Evolutionary conservation across 2,888 invertebrate genomes (phyloP).

Genomic region (Leptinotarsa tumamoca): DNA sequence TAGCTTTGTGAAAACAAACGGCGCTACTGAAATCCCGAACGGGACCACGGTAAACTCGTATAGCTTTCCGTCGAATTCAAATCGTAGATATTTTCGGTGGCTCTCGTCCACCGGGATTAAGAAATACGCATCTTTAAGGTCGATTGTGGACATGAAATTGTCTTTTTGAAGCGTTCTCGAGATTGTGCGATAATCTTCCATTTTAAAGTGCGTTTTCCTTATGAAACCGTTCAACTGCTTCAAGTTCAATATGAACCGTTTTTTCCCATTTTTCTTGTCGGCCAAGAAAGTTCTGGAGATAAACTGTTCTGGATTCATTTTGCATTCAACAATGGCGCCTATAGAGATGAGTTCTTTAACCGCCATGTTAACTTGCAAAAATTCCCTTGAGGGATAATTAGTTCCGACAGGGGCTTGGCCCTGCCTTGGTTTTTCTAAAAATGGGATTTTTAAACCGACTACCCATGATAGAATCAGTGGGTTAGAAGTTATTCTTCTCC

Average conservation of each 20-base stretch:
- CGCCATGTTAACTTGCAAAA: not conserved
- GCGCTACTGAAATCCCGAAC: slow-evolving; percentile 36
- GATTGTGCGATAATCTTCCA: slow-evolving; percentile 48
- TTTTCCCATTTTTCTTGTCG: slow-evolving; percentile 42
- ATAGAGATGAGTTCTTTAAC: not conserved
- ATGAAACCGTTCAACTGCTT: slow-evolving; percentile 47
- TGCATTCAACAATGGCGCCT: slow-evolving; percentile 22
- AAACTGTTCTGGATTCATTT: slow-evolving; percentile 37
- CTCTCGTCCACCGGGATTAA: slow-evolving; percentile 44
- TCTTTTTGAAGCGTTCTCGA: slow-evolving; percentile 40
- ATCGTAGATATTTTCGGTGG: slow-evolving; percentile 46
- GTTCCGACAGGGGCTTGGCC: not conserved
- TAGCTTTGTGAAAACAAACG: slow-evolving; percentile 51
- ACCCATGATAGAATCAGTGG: slow-evolving; percentile 29
- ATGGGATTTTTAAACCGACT: slow-evolving; percentile 26
- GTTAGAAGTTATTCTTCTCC: slow-evolving; percentile 26
- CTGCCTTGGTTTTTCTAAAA: not conserved
- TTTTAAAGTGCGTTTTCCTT: slow-evolving; percentile 49
- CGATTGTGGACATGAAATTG: slow-evolving; percentile 35
- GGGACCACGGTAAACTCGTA: slow-evolving; percentile 51
- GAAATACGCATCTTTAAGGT: slow-evolving; percentile 46
- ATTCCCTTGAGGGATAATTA: not conserved
- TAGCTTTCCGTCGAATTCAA: slow-evolving; percentile 42
- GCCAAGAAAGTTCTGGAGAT: slow-evolving; percentile 47
- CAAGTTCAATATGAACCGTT: slow-evolving; percentile 48